Evolutionary conservation across 2,888 invertebrate genomes (phyloP).

Genomic region (Melangyna quadrimaculata): DNA sequence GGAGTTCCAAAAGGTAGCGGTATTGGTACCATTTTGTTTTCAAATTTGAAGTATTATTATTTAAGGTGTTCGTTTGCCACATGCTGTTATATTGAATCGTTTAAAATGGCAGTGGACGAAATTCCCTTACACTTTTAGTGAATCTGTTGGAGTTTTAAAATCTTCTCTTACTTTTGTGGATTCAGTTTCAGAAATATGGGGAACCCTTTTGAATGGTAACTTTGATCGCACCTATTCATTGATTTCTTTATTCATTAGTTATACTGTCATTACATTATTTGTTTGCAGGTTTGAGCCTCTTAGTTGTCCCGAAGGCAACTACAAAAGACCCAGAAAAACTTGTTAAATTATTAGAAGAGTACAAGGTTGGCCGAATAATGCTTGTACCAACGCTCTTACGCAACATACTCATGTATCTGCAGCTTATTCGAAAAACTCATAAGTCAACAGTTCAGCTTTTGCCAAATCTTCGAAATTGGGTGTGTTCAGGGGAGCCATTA

Average conservation of each 20-base stretch:
- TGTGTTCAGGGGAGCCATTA: slow-evolving; percentile 80
- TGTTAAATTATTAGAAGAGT: slow-evolving; percentile 85
- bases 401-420: slow-evolving; percentile 88
- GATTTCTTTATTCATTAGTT: no score
- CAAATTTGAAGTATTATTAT: background rate
- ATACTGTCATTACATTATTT: no score
- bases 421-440: slow-evolving; percentile 82
- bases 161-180: slow-evolving; percentile 96
- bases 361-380: slow-evolving; percentile 90
- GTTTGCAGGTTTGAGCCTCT: no score
- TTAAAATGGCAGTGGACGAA: slow-evolving; percentile 93
- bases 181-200: slow-evolving; percentile 93
- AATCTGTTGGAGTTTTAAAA: slow-evolving; percentile 91
- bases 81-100: slow-evolving; percentile 90
- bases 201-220: slow-evolving; percentile 86
- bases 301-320: slow-evolving; percentile 88
- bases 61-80: slow-evolving; percentile 89
- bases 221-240: no score
- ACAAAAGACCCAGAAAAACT: slow-evolving; percentile 91
- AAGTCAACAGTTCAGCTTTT: slow-evolving; percentile 83
- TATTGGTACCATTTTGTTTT: no score
- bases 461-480: slow-evolving; percentile 84
- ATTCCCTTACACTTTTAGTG: slow-evolving; percentile 87
- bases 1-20: slow-evolving; percentile 93
- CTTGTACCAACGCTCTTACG: slow-evolving; percentile 92